Evolutionary conservation across 2,797 vertebrate species (phyloP).

Genomic region (Sebastes matsubarae): DNA sequence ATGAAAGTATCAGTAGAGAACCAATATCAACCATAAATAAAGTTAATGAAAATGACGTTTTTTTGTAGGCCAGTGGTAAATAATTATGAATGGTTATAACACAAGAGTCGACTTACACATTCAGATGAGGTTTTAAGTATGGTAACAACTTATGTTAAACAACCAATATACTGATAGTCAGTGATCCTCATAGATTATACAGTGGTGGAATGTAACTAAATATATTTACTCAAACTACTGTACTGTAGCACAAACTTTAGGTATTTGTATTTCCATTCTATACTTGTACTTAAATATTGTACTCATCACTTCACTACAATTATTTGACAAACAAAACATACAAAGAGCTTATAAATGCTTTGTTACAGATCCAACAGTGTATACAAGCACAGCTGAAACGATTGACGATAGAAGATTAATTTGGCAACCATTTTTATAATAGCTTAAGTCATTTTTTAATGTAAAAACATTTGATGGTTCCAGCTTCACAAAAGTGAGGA

Average conservation of each 20-base stretch:
- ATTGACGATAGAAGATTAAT: background rate
- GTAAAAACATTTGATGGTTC: background rate
- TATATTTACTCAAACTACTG: background rate
- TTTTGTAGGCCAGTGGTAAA: background rate
- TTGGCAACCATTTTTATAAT: background rate
- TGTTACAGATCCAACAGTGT: background rate
- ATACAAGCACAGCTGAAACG: background rate
- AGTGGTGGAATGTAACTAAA: slow-evolving; percentile 22
- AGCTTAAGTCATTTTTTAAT: background rate
- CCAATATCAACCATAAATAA: background rate
- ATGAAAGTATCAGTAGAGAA: background rate
- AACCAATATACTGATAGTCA: background rate
- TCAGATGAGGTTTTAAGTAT: background rate
- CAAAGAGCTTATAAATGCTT: background rate
- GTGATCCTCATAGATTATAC: background rate
- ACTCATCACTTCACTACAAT: background rate
- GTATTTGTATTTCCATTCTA: background rate
- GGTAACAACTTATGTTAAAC: slow-evolving; percentile 1
- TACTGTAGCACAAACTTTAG: background rate
- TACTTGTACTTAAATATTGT: background rate
- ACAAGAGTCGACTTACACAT: background rate
- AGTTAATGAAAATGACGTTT: background rate
- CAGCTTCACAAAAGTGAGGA: background rate
- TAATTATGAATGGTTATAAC: background rate
- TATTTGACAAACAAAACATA: background rate